Evolutionary conservation across 1,140 invertebrate genomes (phyloP), one percentile per base, ranked within the genome.

Genomic region (Batillaria attramentaria): DNA sequence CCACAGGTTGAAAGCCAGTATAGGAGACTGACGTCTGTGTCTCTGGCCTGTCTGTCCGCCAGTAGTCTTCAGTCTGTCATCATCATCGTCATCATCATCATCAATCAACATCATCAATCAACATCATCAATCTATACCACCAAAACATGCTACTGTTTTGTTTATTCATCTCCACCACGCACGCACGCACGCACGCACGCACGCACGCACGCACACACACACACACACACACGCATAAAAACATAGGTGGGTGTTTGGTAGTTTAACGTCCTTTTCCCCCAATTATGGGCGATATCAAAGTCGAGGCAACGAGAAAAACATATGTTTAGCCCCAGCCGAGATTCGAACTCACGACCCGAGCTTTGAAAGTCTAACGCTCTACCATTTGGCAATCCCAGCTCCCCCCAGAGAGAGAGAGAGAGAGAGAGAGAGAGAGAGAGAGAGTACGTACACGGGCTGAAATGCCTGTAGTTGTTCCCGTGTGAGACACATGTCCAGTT

Each of bases 1-100:
- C 79, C 79, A 80, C 39, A 80, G 35, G 24, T 74, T 72, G 43
- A 80, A 80, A 10, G 39, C 31, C 28, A 73, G 46, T 20, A 16
- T 33, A 3, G 54, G 72, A 33, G n/a, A 24, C 24, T 39, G 50
- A 18, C 72, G 46, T n/a, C 33, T 54, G 6, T 57, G 72, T 37
- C 72, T 42, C 31, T 57, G 20, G 46, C n/a, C 43, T 39, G 8
- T 42, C 46, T 72, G 70, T 72, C 33, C 31, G 42, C 18, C 42
- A 5, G 2, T 5, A 1, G 70, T 16, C n/a, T 62, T 20, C 16
- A 20, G 18, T 13, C 62, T 66, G 6, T 28, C 28, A 24, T 72
- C 42, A 69, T 35, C 24, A 20, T 33, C 5, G 5, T 35, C 24
- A 35, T 16, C 24, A 5, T 18, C 6, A 69, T 37, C 13, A 37